Conservation (phyloP, 1,140 invertebrate genomes). For the Megalonaias nervosa region DNA sequence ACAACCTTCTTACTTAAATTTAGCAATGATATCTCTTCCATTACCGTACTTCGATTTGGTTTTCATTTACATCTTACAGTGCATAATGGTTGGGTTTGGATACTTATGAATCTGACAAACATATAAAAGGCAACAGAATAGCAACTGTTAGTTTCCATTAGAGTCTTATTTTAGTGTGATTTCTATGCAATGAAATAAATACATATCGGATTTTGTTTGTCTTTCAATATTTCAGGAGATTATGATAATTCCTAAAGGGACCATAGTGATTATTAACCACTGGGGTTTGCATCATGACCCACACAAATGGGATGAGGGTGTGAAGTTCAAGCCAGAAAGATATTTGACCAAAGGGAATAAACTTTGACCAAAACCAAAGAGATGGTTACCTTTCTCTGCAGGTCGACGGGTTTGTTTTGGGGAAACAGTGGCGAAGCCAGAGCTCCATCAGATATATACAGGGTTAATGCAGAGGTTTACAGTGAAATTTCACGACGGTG, state of each 20-base stretch:
- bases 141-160: no score
- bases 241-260: slow-evolving; percentile 81
- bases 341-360: slow-evolving; percentile 60
- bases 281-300: slow-evolving; percentile 83
- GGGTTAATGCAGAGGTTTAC: slow-evolving; percentile 40
- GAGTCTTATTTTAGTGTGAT: no score
- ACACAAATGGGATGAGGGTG: slow-evolving; percentile 80
- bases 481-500: not conserved
- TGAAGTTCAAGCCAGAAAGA: slow-evolving; percentile 82
- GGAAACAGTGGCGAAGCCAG: slow-evolving; percentile 35
- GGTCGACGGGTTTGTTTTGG: slow-evolving; percentile 41
- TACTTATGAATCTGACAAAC: no score
- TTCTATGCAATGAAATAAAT: no score
- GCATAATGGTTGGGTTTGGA: no score
- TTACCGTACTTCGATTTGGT: no score
- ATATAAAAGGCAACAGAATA: no score
- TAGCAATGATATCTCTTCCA: no score
- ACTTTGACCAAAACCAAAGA: slow-evolving; percentile 33
- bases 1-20: no score
- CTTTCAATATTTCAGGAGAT: slow-evolving; percentile 16
- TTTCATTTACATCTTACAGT: no score
- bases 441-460: slow-evolving; percentile 40
- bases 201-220: no score
- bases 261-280: slow-evolving; percentile 88
- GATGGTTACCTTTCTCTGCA: slow-evolving; percentile 43